Percentiles rank a stretch among this genome's conserved stretches.
These are phyloP conservation scores for Chaenodraco wilsoni DNA, from an alignment of 2,797 vertebrate genomes.

Conservation along the genomic window DNA sequence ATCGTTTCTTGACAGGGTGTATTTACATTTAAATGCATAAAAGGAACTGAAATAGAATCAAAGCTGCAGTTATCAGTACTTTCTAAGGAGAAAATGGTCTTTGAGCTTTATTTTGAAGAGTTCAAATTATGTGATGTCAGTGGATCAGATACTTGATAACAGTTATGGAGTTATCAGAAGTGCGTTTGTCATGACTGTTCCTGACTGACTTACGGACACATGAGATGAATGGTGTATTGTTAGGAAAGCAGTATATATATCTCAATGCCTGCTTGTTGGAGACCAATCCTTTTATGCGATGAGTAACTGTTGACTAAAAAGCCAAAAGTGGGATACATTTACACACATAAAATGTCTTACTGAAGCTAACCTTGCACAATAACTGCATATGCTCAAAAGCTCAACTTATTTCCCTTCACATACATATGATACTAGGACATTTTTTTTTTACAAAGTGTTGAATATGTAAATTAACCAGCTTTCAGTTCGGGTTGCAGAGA, in stretches of 20 bases:
- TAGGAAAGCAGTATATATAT: constrained; percentile 32
- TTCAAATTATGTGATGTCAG: constrained; percentile 28
- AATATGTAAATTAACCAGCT: no score
- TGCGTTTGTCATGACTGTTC: constrained; percentile 46
- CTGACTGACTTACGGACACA: constrained; percentile 44
- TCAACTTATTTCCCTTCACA: no score
- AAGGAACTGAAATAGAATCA: constrained; percentile 32
- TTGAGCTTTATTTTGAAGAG: constrained; percentile 31
- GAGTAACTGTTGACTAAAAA: constrained; percentile 12
- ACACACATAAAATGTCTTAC: neutral
- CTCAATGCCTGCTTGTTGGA: constrained; percentile 8
- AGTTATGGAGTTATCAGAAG: constrained; percentile 17
- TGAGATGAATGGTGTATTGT: constrained; percentile 49
- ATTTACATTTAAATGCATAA: constrained; percentile 45
- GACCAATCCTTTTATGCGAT: neutral
- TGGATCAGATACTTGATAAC: constrained; percentile 43
- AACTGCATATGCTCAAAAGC: no score
- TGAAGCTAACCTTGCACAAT: neutral
- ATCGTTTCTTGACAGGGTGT: constrained; percentile 59
- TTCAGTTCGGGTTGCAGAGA: no score
- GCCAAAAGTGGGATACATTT: neutral
- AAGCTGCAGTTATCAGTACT: constrained; percentile 26
- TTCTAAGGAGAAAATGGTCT: constrained; percentile 15
- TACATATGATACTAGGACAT: no score
- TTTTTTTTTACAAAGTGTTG: no score